Conservation (phyloP, 2,888 invertebrate genomes). For the Xylota segnis region DNA sequence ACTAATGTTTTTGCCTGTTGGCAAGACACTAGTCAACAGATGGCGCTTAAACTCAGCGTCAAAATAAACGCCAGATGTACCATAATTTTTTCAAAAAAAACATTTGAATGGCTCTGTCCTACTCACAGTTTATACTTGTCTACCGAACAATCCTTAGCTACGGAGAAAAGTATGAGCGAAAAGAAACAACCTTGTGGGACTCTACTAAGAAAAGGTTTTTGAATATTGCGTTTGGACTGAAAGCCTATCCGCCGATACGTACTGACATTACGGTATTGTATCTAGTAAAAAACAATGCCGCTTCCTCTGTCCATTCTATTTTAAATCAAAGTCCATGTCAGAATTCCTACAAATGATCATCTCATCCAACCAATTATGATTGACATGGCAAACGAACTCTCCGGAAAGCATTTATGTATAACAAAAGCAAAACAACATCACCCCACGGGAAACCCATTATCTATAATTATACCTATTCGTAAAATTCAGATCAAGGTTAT, state of each 20-base stretch:
- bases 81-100: too few species aligned
- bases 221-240: too few species aligned
- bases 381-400: slow-evolving; percentile 18
- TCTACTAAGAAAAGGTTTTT: neutral
- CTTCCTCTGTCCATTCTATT: neutral
- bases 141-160: neutral
- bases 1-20: too few species aligned
- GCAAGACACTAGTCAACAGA: too few species aligned
- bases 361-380: slow-evolving; percentile 26
- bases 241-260: neutral
- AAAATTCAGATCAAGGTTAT: slow-evolving; percentile 70
- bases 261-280: too few species aligned
- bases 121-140: too few species aligned
- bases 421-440: slow-evolving; percentile 9
- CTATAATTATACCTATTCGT: slow-evolving; percentile 59
- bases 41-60: too few species aligned
- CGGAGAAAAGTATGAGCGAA: neutral
- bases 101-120: too few species aligned
- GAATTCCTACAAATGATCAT: slow-evolving; percentile 7
- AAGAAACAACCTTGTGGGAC: slow-evolving; percentile 4
- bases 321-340: neutral
- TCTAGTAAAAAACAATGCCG: too few species aligned
- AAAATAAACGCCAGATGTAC: too few species aligned
- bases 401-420: neutral
- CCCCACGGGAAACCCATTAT: slow-evolving; percentile 69